Evolutionary conservation across 2,888 invertebrate genomes (phyloP), one percentile per base, ranked within the genome.

Genomic region (Caenorhabditis becei): DNA sequence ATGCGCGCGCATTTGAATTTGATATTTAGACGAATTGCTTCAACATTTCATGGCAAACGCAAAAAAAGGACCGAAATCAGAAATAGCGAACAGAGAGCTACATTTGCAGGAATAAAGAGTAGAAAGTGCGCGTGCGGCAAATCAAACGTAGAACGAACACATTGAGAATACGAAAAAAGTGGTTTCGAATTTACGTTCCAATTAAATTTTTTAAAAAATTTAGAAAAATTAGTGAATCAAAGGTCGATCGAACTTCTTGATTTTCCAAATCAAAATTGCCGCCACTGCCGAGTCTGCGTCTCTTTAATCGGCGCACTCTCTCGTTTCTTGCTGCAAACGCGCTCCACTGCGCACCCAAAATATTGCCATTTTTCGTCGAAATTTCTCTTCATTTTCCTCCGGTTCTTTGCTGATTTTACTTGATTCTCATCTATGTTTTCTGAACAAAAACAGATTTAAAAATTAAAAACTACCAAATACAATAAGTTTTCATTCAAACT

Each of bases 211-310:
- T 4, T 32, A 32, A 32, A 32, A 32, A 32, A 32, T 7, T 32
- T 10, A n/a, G 32, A 10, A 32, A 32, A 32, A 32, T 32, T 32
- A 32, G 32, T 32, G 32, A 10, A 32, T 7, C 32, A 32, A 32
- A 32, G 32, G 4, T 32, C 10, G 32, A 7, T 32, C 32, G 32
- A n/a, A 41, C 41, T 41, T 41, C 14, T 14, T 41, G 32, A 41
- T 53, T 28, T 10, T 58, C 18, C 44, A 4, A 11, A 23, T 35
- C 61, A 44, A 24, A 67, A 61, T 47, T 24, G 7, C 66, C 75
- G 75, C 75, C 44, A 67, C 54, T 4, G 2, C 7, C 4, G 8
- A 37, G 3, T 58, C 62, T 69, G 69, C 69, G 77, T 69, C 63
- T 77, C 63, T 49, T 35, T 14, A 0, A 10, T 28, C 10, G 20